Evolutionary conservation across 1,140 invertebrate genomes (phyloP).

Genomic region (Babylonia areolata): DNA sequence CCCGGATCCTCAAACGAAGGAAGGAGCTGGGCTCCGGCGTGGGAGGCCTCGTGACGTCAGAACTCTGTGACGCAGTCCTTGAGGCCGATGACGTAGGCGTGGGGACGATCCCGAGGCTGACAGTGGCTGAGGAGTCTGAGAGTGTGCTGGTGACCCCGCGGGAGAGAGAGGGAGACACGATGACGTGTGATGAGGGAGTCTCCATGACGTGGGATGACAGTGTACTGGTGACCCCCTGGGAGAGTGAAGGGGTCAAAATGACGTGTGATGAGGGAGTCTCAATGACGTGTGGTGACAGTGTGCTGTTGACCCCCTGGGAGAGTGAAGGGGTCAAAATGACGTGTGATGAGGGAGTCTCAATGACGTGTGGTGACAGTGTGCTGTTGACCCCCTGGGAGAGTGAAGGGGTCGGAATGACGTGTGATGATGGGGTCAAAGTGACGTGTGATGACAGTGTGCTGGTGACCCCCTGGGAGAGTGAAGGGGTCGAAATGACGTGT

Average conservation of each 20-base stretch:
- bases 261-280: too few species aligned
- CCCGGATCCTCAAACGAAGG: conserved; percentile 20
- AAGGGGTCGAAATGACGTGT: too few species aligned
- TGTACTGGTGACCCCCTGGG: background rate
- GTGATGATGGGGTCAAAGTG: too few species aligned
- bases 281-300: too few species aligned
- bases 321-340: background rate
- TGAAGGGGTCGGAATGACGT: background rate
- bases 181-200: too few species aligned
- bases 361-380: background rate
- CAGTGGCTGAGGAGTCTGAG: background rate
- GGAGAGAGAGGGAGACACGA: background rate
- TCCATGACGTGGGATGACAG: too few species aligned
- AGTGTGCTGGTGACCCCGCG: background rate
- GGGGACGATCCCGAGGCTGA: background rate
- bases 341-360: too few species aligned
- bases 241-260: background rate
- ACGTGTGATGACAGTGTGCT: too few species aligned
- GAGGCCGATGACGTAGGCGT: background rate
- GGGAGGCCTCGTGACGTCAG: background rate
- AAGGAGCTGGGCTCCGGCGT: background rate
- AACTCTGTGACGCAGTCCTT: background rate
- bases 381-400: background rate
- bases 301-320: background rate
- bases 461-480: too few species aligned